Evolutionary conservation across 2,113 vertebrate species (phyloP).

Genomic region (Piliocolobus tephrosceles): DNA sequence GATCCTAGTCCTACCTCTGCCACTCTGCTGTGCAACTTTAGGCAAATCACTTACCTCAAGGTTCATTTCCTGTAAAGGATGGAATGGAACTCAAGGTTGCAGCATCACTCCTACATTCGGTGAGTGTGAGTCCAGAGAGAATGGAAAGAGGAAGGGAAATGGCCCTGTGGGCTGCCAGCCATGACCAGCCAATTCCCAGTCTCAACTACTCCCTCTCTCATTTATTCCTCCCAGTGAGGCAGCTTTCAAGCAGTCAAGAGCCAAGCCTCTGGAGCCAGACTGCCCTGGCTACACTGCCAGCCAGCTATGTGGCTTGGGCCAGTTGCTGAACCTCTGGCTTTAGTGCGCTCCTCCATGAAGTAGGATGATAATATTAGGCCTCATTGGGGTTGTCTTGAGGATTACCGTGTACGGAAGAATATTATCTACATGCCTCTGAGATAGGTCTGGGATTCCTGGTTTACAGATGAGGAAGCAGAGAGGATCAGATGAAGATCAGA

Average conservation of each 20-base stretch:
- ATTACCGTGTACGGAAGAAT: neutral
- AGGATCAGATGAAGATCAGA: neutral
- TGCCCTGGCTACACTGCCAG: accelerated
- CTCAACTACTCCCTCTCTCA: accelerated
- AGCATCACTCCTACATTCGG: neutral
- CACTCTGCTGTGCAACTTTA: neutral
- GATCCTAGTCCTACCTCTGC: neutral
- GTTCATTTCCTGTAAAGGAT: neutral
- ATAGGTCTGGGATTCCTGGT: neutral
- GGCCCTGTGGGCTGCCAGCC: neutral
- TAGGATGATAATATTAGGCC: neutral
- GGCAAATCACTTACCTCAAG: neutral
- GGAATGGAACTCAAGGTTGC: neutral
- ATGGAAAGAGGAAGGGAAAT: neutral
- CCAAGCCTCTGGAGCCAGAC: neutral
- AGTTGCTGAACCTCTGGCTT: neutral
- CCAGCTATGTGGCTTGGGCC: neutral
- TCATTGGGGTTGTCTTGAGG: neutral
- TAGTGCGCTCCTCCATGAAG: neutral
- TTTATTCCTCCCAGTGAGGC: accelerated
- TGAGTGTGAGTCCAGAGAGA: neutral
- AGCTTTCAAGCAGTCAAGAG: neutral
- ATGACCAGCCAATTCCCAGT: neutral
- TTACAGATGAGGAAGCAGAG: neutral
- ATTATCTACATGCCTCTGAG: accelerated